phyloP scores from a whole-genome alignment of 2,113 vertebrate genomes.

The Cinclus cinclus region DNA sequence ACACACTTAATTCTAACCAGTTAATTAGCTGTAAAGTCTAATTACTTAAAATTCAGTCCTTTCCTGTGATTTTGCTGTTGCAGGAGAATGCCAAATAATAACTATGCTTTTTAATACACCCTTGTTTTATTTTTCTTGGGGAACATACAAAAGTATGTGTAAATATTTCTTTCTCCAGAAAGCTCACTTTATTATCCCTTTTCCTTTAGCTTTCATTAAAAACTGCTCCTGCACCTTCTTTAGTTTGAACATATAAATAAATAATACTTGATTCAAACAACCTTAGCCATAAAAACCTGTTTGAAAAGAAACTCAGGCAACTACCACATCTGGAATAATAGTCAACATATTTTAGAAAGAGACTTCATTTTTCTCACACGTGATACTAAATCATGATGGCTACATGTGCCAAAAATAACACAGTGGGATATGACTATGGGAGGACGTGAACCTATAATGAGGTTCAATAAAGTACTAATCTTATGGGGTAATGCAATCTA shows the following conservation, averaged over 20 bases:
- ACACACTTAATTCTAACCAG: conserved; percentile 20
- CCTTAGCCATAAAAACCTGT: conserved; percentile 54
- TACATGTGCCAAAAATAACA: conserved; percentile 63
- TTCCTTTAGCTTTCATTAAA: conserved; percentile 66
- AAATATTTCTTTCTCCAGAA: conserved; percentile 58
- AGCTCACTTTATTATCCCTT: conserved; percentile 56
- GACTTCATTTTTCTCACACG: conserved; percentile 62
- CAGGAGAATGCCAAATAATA: conserved; percentile 42
- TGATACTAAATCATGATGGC: conserved; percentile 52
- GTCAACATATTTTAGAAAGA: conserved; percentile 60
- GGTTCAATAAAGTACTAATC: conserved; percentile 62
- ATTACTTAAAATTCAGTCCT: conserved; percentile 49
- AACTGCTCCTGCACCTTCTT: conserved; percentile 14
- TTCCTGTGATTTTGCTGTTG: conserved; percentile 38
- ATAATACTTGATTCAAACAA: conserved; percentile 51
- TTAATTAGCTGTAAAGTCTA: conserved; percentile 56
- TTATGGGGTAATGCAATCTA: conserved; percentile 50
- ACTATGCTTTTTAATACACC: background rate
- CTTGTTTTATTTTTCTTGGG: conserved; percentile 47
- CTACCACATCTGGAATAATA: conserved; percentile 73
- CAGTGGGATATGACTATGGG: conserved; percentile 52
- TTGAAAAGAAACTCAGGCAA: conserved; percentile 62
- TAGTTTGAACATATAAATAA: conserved; percentile 63
- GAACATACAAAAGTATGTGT: conserved; percentile 36
- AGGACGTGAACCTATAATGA: conserved; percentile 62